A percentile compares a stretch with the other conserved stretches of the same genome.
Conservation (phyloP, 2,888 invertebrate species). For the Agelastica alni region DNA sequence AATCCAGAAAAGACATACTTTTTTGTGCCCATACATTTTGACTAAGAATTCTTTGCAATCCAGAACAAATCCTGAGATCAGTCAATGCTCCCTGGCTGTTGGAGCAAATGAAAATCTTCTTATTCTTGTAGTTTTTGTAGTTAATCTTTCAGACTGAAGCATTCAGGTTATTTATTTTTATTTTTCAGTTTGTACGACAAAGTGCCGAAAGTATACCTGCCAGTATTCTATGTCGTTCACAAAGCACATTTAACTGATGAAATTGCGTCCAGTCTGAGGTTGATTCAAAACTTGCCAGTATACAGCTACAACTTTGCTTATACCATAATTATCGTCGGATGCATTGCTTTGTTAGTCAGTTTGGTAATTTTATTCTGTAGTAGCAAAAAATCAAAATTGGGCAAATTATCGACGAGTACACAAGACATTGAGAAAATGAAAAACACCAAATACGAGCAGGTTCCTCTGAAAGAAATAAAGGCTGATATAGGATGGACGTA, state of each 20-base stretch:
- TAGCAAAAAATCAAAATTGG: conserved; percentile 22
- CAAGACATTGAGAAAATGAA: conserved; percentile 13
- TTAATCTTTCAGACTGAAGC: too few relatives aligned
- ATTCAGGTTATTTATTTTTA: too few relatives aligned
- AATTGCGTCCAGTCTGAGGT: conserved; percentile 61
- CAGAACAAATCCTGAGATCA: too few relatives aligned
- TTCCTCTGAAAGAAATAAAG: neutral
- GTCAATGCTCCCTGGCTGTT: too few relatives aligned
- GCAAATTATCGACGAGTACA: too few relatives aligned
- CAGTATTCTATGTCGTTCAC: conserved; percentile 77
- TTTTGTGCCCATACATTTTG: too few relatives aligned
- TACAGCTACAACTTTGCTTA: conserved; percentile 38
- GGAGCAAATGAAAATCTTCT: too few relatives aligned
- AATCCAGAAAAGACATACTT: too few relatives aligned
- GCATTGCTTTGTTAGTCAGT: conserved; percentile 35
- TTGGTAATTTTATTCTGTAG: conserved; percentile 38
- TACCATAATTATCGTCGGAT: conserved; percentile 38
- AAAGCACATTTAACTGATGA: conserved; percentile 64
- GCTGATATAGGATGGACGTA: conserved; percentile 6
- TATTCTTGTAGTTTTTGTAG: too few relatives aligned
- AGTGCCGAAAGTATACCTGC: conserved; percentile 70
- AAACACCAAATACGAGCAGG: conserved; percentile 1
- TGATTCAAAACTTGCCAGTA: conserved; percentile 59
- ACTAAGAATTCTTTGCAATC: too few relatives aligned
- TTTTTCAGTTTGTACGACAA: conserved; percentile 65